Percentiles rank a stretch among this genome's conserved stretches.
These are phyloP conservation scores for Pomatostomus ruficeps DNA, from an alignment of 2,113 vertebrate genomes.

Conservation along the genomic window DNA sequence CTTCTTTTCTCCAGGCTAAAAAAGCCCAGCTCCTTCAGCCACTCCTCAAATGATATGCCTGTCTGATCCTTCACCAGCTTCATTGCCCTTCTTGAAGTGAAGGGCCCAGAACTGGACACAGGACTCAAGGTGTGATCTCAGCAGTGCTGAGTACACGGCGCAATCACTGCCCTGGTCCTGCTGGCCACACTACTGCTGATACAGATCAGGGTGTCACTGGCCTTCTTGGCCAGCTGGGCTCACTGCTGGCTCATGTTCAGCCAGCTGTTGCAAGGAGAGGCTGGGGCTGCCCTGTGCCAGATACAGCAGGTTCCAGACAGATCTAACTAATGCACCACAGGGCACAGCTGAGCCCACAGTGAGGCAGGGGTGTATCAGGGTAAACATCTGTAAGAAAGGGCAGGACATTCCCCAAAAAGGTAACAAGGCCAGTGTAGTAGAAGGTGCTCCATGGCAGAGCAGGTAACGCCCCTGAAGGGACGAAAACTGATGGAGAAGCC, in stretches of 20 bases:
- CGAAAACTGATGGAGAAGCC: neutral
- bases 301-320: neutral
- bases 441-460: neutral
- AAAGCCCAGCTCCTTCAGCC: neutral
- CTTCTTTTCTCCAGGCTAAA: neutral
- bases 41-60: neutral
- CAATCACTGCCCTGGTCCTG: neutral
- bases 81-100: neutral
- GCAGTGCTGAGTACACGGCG: accelerated
- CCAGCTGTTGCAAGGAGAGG: neutral
- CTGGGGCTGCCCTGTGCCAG: neutral
- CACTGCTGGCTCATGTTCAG: neutral
- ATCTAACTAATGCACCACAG: accelerated
- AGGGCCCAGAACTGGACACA: neutral
- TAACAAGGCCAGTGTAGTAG: neutral
- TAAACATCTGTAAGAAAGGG: accelerated
- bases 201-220: accelerated
- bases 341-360: accelerated
- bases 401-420: neutral
- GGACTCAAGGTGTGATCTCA: neutral
- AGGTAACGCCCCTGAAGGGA: neutral
- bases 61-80: accelerated
- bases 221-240: neutral
- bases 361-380: accelerated
- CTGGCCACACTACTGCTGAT: neutral